phyloP scores from a whole-genome alignment of 2,797 vertebrate species.

The Eulemur albifrons region DNA sequence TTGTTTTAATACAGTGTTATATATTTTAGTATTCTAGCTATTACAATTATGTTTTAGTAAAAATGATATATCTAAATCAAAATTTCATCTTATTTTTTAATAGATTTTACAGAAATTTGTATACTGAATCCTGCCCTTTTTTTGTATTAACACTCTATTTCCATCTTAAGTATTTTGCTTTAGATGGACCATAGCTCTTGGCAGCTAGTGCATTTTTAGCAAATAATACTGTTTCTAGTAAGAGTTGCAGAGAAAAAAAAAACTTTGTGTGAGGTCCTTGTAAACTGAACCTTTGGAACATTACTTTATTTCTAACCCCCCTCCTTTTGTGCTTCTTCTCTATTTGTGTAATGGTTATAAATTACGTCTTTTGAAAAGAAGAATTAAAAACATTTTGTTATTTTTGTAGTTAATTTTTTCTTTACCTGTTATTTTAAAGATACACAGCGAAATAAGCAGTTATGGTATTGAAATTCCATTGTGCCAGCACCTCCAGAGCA shows the following conservation, averaged over 20 bases:
- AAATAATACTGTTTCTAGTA: constrained; percentile 91
- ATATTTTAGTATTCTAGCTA: constrained; percentile 75
- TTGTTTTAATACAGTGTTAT: constrained; percentile 86
- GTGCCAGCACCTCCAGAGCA: constrained; percentile 83
- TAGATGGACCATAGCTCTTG: constrained; percentile 90
- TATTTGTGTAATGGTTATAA: constrained; percentile 88
- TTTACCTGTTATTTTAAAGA: constrained; percentile 87
- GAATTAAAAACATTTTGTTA: constrained; percentile 85
- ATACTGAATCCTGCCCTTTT: constrained; percentile 81
- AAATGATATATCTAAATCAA: constrained; percentile 72
- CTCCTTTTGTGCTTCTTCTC: constrained; percentile 82
- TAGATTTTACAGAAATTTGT: constrained; percentile 82
- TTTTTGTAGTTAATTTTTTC: constrained; percentile 79
- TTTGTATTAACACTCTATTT: constrained; percentile 86
- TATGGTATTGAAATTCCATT: constrained; percentile 86
- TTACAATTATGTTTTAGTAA: constrained; percentile 68
- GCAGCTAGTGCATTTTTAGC: constrained; percentile 89
- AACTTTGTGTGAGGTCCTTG: constrained; percentile 91
- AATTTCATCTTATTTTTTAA: constrained; percentile 66
- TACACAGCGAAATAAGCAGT: constrained; percentile 84
- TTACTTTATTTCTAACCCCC: constrained; percentile 84
- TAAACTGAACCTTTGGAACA: constrained; percentile 90
- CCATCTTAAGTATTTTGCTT: constrained; percentile 88
- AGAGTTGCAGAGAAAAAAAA: constrained; percentile 86
- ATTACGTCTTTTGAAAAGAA: constrained; percentile 85